phyloP scores from a whole-genome alignment of 2,113 vertebrate genomes.

The Eptesicus fuscus region DNA sequence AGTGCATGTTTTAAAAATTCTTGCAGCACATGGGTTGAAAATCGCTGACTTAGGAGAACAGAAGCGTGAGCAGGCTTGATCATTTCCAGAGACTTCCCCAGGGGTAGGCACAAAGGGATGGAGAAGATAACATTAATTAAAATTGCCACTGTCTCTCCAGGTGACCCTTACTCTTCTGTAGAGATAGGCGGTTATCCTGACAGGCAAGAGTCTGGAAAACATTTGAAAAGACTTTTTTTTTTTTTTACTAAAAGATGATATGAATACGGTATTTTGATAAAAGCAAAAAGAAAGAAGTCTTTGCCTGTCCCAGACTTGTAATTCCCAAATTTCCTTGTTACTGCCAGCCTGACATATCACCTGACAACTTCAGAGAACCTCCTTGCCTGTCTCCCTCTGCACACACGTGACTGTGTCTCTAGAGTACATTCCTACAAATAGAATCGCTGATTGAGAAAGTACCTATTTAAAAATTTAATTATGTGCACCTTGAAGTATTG shows the following conservation, averaged over 20 bases:
- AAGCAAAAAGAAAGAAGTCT: not conserved
- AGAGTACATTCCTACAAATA: not conserved
- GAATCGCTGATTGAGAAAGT: not conserved
- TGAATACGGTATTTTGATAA: not conserved
- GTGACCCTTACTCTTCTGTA: not conserved
- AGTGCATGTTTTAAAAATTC: not conserved
- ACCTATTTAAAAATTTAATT: not conserved
- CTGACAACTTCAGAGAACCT: not conserved
- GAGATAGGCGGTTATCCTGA: not conserved
- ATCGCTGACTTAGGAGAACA: not conserved
- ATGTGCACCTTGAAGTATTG: not conserved
- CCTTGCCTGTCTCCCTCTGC: not conserved
- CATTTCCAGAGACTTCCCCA: conserved; percentile 8
- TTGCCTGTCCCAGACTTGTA: not conserved
- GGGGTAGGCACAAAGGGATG: not conserved
- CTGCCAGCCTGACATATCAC: not conserved
- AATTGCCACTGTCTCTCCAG: not conserved
- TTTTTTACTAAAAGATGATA: conserved; percentile 16
- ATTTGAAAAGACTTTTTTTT: not conserved
- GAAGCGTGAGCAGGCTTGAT: not conserved
- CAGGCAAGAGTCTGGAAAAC: conserved; percentile 6
- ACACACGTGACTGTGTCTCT: not conserved
- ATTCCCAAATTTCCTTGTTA: not conserved
- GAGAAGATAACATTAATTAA: conserved; percentile 39
- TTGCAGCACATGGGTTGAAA: not conserved